Base-by-base conservation (phyloP, 2,113 vertebrate genomes). In the Heterocephalus glaber region DNA sequence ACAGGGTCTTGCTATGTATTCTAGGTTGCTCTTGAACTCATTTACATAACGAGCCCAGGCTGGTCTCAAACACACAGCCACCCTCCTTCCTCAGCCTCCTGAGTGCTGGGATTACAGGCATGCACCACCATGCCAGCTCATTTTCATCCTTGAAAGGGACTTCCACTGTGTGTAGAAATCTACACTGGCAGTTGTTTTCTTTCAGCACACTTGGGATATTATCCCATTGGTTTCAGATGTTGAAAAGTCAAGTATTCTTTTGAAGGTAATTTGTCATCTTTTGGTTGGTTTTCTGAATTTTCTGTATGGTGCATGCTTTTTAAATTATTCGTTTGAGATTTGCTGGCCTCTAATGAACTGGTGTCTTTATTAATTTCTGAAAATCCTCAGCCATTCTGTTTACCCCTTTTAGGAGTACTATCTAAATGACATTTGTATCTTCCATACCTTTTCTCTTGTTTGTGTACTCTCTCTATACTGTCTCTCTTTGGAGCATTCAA, bases 241-340 rank as follows among this genome's bases (percentile, higher is more conserved):
- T 52, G 41, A 90, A 52, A 90, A 60, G 41, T 60, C 58, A 91
- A 33, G 49, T 22, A 65, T 47, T 86, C 44, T 89, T 89, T 68
- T 89, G 17, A 93, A 68, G n/a, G 19, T 63, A 83, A 63, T 56
- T 3, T 86, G 16, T 52, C n/a, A 22, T 76, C 47, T 65, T 41
- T 58, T 26, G 22, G 35, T 35, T n/a, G 35, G 6, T 60, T 41
- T 44, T 52, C 19, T 24, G 0, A 38, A 76, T 77, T 82, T 76
- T 81, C 24, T 94, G 33, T 81, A 49, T 22, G 17, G 44, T 70
- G 26, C 79, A 2, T 58, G 61, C 17, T 86, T 26, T 72, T 90
- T 93, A 83, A 58, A 74, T 77, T 70, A 83, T 63, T 86, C 24
- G n/a, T n/a, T 56, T 83, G 70, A 49, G 66, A 90, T 86, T 63